phyloP scores from a whole-genome alignment of 2,888 invertebrate genomes.

The Escarpia spicata region DNA sequence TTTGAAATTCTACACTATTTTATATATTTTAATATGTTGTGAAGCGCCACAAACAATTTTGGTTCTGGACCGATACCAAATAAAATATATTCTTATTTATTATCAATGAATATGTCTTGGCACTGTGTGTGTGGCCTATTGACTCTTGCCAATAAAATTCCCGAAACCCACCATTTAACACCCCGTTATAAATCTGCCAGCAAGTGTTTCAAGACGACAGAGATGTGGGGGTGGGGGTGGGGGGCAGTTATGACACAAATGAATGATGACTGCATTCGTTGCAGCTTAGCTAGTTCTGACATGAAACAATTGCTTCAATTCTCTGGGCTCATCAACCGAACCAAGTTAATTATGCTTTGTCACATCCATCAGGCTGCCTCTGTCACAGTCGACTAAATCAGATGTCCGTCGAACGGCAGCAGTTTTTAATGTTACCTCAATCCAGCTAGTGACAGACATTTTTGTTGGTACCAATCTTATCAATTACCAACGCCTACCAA shows the following conservation, averaged over 20 bases:
- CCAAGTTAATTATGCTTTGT: not conserved
- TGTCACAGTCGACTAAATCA: not conserved
- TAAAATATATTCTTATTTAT: no score
- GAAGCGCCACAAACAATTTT: no score
- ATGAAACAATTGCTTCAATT: not conserved
- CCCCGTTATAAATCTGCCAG: not conserved
- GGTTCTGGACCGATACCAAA: no score
- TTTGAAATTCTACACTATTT: no score
- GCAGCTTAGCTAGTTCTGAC: not conserved
- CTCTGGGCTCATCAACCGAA: not conserved
- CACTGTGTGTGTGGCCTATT: no score
- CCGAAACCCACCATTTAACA: not conserved
- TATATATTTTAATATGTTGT: no score
- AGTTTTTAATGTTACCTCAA: not conserved
- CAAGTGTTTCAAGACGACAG: not conserved
- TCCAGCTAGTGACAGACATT: not conserved
- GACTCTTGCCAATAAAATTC: not conserved
- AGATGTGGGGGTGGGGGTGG: not conserved
- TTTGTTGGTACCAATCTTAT: not conserved
- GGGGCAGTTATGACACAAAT: not conserved
- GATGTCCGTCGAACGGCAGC: not conserved
- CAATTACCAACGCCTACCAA: not conserved
- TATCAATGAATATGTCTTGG: no score
- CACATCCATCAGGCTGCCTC: not conserved
- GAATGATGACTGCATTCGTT: not conserved